Percentiles rank a stretch among this genome's conserved stretches.
These are phyloP conservation scores for Novumbra hubbsi DNA, from an alignment of 2,797 vertebrate genomes.

Conservation along the genomic window DNA sequence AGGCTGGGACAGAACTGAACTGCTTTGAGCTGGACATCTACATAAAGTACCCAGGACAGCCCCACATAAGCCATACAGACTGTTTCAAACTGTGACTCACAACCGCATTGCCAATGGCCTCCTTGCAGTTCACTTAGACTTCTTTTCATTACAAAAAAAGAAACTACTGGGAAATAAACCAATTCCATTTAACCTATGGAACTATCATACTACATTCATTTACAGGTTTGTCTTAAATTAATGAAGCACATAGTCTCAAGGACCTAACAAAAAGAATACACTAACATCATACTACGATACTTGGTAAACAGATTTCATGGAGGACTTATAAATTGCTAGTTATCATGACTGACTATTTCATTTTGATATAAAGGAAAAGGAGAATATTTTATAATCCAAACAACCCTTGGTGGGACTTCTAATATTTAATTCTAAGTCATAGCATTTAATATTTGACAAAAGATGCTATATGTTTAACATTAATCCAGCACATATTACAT, in stretches of 20 bases:
- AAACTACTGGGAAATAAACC: conserved; percentile 14
- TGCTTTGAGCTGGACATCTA: conserved; percentile 33
- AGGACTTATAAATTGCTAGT: not conserved
- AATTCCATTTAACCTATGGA: conserved; percentile 56
- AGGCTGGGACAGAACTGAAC: conserved; percentile 31
- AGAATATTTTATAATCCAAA: too few relatives aligned
- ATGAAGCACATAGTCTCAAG: conserved; percentile 28
- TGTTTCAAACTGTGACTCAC: conserved; percentile 36
- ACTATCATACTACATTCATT: conserved; percentile 55
- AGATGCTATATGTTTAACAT: too few relatives aligned
- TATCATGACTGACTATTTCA: not conserved
- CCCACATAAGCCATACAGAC: conserved; percentile 43
- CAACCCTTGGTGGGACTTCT: too few relatives aligned
- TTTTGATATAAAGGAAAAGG: not conserved
- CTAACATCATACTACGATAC: conserved; percentile 29
- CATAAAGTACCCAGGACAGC: conserved; percentile 29
- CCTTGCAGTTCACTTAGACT: conserved; percentile 43
- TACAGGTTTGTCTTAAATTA: conserved; percentile 24
- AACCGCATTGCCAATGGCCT: conserved; percentile 37
- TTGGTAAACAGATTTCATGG: not conserved
- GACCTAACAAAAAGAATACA: conserved; percentile 23
- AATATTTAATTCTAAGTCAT: too few relatives aligned
- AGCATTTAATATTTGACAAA: too few relatives aligned
- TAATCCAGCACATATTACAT: not conserved
- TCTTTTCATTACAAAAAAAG: conserved; percentile 51